A percentile compares a stretch with the other conserved stretches of the same genome.
Conservation (phyloP, 2,797 vertebrate species). For the Labeo calbasu region DNA sequence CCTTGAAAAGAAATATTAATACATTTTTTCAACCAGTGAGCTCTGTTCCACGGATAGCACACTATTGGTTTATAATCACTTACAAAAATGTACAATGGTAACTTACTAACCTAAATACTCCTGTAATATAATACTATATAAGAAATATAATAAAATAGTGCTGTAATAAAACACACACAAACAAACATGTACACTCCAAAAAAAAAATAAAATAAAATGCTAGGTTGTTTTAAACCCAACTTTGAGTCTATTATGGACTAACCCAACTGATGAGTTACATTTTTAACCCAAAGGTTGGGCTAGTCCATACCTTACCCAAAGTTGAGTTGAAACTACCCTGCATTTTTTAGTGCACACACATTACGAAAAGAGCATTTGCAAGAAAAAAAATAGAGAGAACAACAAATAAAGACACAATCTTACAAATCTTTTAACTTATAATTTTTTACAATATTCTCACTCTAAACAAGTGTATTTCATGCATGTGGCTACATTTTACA, state of each 20-base stretch:
- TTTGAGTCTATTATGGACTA: no score
- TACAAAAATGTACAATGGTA: neutral
- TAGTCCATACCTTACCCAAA: no score
- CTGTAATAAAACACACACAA: no score
- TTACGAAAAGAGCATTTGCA: neutral
- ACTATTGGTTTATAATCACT: neutral
- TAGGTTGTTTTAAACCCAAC: no score
- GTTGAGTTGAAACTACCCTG: no score
- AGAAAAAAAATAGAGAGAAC: neutral
- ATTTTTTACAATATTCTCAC: neutral
- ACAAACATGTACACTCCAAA: no score
- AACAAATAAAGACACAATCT: neutral
- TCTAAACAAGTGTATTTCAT: neutral
- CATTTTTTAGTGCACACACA: neutral
- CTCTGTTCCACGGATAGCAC: neutral
- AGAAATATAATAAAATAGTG: no score
- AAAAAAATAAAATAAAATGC: no score
- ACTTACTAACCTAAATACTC: neutral
- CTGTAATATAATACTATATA: neutral
- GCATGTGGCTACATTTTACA: neutral
- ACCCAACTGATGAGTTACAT: no score
- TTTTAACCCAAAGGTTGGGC: no score
- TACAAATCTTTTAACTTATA: neutral
- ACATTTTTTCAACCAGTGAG: neutral
- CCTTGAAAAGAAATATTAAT: neutral